Evolutionary conservation across 2,888 invertebrate species (phyloP).

Genomic region (Platycnemis pennipes): DNA sequence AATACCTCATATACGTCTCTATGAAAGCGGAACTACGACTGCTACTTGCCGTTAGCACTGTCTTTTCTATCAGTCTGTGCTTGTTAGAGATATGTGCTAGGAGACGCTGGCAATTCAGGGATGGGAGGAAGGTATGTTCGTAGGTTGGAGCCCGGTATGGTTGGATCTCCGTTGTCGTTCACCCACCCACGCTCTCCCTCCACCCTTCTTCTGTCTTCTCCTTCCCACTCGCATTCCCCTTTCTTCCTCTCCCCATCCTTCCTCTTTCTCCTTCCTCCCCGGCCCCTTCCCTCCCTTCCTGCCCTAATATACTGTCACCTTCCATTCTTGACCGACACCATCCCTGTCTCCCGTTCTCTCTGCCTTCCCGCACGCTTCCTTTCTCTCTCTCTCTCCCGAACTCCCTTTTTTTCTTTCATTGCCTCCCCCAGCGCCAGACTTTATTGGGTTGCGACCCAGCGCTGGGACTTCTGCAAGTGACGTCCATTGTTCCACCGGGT

Average conservation of each 20-base stretch:
- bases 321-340: not conserved
- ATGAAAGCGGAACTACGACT: not conserved
- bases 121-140: not conserved
- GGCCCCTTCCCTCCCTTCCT: not conserved
- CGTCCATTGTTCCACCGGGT: slow-evolving; percentile 60
- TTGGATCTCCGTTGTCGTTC: not conserved
- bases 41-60: not conserved
- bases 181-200: not conserved
- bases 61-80: not conserved
- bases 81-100: not conserved
- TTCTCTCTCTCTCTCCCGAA: not conserved
- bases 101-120: not conserved
- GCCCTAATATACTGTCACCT: slow-evolving; percentile 13
- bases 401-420: slow-evolving; percentile 42
- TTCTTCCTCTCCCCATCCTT: not conserved
- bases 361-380: not conserved
- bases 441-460: slow-evolving; percentile 61
- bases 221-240: not conserved
- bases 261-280: not conserved
- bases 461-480: slow-evolving; percentile 51
- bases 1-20: not conserved
- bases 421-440: not conserved
- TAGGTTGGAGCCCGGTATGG: not conserved
- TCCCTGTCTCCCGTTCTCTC: not conserved
- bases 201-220: not conserved